A percentile compares a stretch with the other conserved stretches of the same genome.
These are phyloP conservation scores for Iselma pallidipennis DNA, from an alignment of 2,888 invertebrate genomes.

Conservation along the genomic window DNA sequence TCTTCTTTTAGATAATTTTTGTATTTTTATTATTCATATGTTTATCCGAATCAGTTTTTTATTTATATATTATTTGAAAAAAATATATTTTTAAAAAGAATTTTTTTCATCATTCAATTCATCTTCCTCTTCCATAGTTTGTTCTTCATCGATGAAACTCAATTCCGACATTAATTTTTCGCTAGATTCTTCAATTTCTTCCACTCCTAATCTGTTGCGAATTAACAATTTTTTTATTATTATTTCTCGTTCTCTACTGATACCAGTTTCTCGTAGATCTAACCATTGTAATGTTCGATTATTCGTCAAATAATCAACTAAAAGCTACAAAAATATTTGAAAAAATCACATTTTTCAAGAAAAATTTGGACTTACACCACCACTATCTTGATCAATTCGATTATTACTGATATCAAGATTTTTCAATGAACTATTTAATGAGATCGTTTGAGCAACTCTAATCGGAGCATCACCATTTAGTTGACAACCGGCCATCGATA, in stretches of 20 bases:
- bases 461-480: conserved; percentile 60
- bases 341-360: neutral
- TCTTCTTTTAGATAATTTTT: neutral
- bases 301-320: conserved; percentile 36
- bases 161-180: conserved; percentile 2
- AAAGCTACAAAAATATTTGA: conserved; percentile 19
- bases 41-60: conserved; percentile 6
- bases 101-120: neutral
- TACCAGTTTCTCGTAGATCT: conserved; percentile 53
- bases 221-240: conserved; percentile 57
- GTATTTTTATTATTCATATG: conserved; percentile 3
- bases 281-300: conserved; percentile 46
- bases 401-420: conserved; percentile 64
- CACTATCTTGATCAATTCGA: conserved; percentile 63
- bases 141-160: conserved; percentile 7
- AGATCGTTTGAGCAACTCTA: conserved; percentile 60
- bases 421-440: conserved; percentile 60
- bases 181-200: conserved; percentile 30
- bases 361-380: conserved; percentile 40
- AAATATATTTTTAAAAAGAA: neutral
- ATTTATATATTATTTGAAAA: conserved; percentile 3
- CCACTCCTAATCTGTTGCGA: conserved; percentile 51
- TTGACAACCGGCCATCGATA: conserved; percentile 62
- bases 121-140: conserved; percentile 16
- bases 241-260: conserved; percentile 56